Evolutionary conservation across 2,888 invertebrate genomes (phyloP).

Genomic region (Cacoxenus indagator): DNA sequence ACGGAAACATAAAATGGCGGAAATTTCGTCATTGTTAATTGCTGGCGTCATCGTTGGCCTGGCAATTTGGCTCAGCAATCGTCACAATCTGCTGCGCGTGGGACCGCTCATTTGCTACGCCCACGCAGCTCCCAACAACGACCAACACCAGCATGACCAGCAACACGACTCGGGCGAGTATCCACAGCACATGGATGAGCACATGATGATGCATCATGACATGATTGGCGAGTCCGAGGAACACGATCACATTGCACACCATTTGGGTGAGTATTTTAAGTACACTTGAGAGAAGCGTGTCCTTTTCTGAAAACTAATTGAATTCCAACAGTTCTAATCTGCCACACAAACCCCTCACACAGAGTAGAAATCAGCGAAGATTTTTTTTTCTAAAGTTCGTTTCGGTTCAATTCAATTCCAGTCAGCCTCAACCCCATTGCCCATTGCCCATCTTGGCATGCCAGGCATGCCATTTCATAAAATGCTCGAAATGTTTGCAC

Average conservation of each 20-base stretch:
- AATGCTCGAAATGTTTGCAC: neutral
- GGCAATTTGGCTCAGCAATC: slow-evolving; percentile 58
- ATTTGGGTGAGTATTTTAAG: slow-evolving; percentile 56
- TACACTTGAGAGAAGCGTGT: neutral
- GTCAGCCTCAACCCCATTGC: too few species aligned
- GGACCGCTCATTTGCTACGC: slow-evolving; percentile 20
- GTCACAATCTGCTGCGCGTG: slow-evolving; percentile 33
- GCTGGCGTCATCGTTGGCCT: slow-evolving; percentile 48
- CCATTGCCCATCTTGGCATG: too few species aligned
- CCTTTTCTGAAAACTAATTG: neutral
- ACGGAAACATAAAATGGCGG: slow-evolving; percentile 67
- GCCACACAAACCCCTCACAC: neutral
- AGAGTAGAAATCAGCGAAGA: neutral
- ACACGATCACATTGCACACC: slow-evolving; percentile 65
- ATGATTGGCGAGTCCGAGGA: slow-evolving; percentile 63
- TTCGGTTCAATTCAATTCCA: neutral
- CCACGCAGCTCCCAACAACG: neutral
- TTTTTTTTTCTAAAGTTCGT: neutral
- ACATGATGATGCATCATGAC: slow-evolving; percentile 47
- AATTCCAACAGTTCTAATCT: neutral
- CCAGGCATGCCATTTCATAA: neutral
- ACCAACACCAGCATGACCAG: neutral
- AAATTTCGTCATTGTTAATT: slow-evolving; percentile 67
- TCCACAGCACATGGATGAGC: slow-evolving; percentile 41
- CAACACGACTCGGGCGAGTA: slow-evolving; percentile 18